Evolutionary conservation across 2,888 invertebrate genomes (phyloP), one percentile per base, ranked within the genome.

Genomic region (Ochropacha duplaris): DNA sequence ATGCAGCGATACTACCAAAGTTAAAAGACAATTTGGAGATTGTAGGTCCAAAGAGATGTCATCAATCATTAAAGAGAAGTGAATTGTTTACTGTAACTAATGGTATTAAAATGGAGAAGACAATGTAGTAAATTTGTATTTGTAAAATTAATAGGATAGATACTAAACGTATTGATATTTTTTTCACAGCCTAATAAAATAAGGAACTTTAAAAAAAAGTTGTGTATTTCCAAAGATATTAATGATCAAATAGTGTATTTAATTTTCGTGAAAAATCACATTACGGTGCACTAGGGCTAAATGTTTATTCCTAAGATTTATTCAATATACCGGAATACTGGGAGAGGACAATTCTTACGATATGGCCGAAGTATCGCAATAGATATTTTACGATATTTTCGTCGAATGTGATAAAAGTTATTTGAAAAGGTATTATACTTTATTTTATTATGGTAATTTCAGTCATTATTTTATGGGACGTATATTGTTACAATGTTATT

Each of bases 391-490:
- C 64, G 78, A 80, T 79, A 81, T 76, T 72, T 79, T 72, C 65
- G 66, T 64, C 63, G 66, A 74, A 71, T 79, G 84, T 82, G 82
- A 84, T 82, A 81, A 80, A 79, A 74, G 62, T 71, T 76, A 72
- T 78, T 75, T 69, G 69, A 69, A 72, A 74, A 67, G 67, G 72
- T 70, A 76, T 78, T 64, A 66, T 65, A 66, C 65, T 66, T 71
- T 69, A 63, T 69, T 69, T 74, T 71, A 70, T 65, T 72, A 78
- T 73, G 69, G 64, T 74, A 75, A 78, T 77, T 79, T 78, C 80
- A 90, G 90, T 90, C 89, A 90, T 85, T 84, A 86, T 79, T 81
- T 74, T 84, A 83, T 77, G 72, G 72, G 68, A 75, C 64, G 64
- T 76, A 75, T 76, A 77, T 76, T 77, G 69, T 81, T 79, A 72